A percentile compares a stretch with the other conserved stretches of the same genome.
Evolutionary conservation across 1,140 invertebrate genomes (phyloP).

Genomic region (Drosophila micromelanica): DNA sequence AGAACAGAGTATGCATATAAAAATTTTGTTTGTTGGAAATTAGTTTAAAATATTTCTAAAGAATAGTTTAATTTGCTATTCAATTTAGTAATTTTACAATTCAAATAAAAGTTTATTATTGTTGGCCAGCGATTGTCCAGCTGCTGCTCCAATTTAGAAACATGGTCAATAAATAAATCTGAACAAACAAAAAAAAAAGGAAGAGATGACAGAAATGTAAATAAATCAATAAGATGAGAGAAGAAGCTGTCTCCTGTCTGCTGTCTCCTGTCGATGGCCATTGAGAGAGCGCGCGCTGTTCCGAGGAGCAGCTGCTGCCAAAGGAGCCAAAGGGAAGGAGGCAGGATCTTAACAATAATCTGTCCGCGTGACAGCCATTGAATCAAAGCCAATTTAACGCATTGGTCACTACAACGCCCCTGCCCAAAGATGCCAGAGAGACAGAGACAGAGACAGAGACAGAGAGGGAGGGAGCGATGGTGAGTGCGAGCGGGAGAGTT

Average conservation of each 20-base stretch:
- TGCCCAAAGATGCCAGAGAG: neutral
- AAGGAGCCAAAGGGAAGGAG: neutral
- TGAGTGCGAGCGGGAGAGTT: neutral
- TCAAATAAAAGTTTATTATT: too few relatives aligned
- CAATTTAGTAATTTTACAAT: too few relatives aligned
- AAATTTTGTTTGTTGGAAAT: too few relatives aligned
- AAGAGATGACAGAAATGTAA: slow-evolving; percentile 38
- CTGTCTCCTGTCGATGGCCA: too few relatives aligned
- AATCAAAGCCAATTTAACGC: slow-evolving; percentile 74
- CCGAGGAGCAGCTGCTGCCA: slow-evolving; percentile 25
- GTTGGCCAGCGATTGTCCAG: slow-evolving; percentile 13
- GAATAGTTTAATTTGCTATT: too few relatives aligned
- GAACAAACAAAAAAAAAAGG: neutral
- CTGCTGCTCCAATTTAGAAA: slow-evolving; percentile 36
- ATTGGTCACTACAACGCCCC: slow-evolving; percentile 65
- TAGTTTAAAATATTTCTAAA: too few relatives aligned
- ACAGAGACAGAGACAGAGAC: too few relatives aligned
- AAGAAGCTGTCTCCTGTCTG: too few relatives aligned
- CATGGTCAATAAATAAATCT: slow-evolving; percentile 62
- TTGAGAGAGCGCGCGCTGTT: slow-evolving; percentile 9
- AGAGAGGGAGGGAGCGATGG: neutral
- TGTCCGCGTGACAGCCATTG: slow-evolving; percentile 46
- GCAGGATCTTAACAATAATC: slow-evolving; percentile 56
- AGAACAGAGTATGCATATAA: too few relatives aligned
- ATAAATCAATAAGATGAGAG: slow-evolving; percentile 67